Conservation (phyloP, 2,113 vertebrate species). For the Rana temporaria region DNA sequence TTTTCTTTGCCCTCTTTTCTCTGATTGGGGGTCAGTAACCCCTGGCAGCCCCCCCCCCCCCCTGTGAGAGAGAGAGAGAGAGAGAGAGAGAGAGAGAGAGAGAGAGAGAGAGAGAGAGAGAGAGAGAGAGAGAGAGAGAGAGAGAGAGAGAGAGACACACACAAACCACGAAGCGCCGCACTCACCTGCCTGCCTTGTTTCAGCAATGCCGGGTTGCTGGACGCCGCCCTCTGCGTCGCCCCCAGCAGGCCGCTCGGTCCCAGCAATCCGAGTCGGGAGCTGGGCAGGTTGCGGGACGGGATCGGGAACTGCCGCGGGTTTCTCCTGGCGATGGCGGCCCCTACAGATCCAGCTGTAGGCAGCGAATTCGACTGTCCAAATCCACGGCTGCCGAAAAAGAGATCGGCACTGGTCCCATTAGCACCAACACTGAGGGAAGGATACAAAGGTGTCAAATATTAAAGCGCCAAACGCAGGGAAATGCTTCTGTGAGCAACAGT, state of each 20-base stretch:
- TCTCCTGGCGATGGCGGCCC: slow-evolving; percentile 83
- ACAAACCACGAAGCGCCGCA: neutral
- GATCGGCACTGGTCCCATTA: slow-evolving; percentile 22
- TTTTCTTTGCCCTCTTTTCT: too few species aligned
- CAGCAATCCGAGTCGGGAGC: slow-evolving; percentile 85
- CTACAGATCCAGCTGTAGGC: slow-evolving; percentile 87
- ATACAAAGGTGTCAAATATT: too few species aligned
- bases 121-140: too few species aligned
- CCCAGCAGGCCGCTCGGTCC: slow-evolving; percentile 86
- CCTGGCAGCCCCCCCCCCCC: too few species aligned
- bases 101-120: too few species aligned
- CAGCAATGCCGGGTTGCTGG: slow-evolving; percentile 87
- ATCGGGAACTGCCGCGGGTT: slow-evolving; percentile 95
- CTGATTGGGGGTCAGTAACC: too few species aligned
- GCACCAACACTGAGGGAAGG: neutral
- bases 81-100: too few species aligned
- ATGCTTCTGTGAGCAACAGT: too few species aligned
- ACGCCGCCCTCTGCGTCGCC: slow-evolving; percentile 82
- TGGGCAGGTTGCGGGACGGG: slow-evolving; percentile 90
- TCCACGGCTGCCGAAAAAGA: slow-evolving; percentile 75
- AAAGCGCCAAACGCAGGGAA: too few species aligned
- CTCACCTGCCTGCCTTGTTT: slow-evolving; percentile 94
- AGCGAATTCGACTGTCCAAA: slow-evolving; percentile 97
- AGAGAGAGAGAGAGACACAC: too few species aligned
- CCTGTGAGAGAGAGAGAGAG: too few species aligned